Evolutionary conservation across 2,113 vertebrate species (phyloP).

Genomic region (Hippolais icterina): DNA sequence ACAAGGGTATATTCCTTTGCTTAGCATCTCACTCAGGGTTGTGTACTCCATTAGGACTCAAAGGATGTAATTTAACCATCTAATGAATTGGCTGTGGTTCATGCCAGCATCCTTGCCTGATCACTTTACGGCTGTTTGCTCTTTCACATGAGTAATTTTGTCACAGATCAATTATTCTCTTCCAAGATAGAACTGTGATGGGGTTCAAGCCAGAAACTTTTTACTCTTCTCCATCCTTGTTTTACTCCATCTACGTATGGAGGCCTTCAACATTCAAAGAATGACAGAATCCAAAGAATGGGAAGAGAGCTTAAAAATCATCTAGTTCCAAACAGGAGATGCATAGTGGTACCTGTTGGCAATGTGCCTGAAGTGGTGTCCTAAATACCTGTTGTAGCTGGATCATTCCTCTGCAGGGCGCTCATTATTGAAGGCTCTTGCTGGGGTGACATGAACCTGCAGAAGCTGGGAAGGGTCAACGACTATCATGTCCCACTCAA

Average conservation of each 20-base stretch:
- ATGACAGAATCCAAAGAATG: background rate
- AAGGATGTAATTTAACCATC: background rate
- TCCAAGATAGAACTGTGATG: background rate
- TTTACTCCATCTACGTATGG: background rate
- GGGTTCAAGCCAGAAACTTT: background rate
- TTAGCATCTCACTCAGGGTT: background rate
- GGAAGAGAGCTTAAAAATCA: rapidly evolving
- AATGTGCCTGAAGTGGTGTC: background rate
- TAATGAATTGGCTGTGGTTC: background rate
- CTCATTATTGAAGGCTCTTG: background rate
- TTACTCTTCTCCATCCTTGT: background rate
- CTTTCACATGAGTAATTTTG: background rate
- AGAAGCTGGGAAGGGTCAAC: background rate
- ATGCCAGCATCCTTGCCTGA: background rate
- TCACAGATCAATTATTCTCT: background rate
- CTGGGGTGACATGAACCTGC: background rate
- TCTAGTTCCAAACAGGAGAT: background rate
- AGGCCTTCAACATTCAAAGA: background rate
- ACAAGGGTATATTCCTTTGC: background rate
- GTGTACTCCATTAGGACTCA: background rate
- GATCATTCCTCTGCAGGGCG: background rate
- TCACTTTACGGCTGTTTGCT: background rate
- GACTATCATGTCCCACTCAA: background rate
- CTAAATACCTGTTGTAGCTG: background rate
- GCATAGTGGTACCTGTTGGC: background rate